phyloP scores from a whole-genome alignment of 2,113 vertebrate species.

The Nibea albiflora region DNA sequence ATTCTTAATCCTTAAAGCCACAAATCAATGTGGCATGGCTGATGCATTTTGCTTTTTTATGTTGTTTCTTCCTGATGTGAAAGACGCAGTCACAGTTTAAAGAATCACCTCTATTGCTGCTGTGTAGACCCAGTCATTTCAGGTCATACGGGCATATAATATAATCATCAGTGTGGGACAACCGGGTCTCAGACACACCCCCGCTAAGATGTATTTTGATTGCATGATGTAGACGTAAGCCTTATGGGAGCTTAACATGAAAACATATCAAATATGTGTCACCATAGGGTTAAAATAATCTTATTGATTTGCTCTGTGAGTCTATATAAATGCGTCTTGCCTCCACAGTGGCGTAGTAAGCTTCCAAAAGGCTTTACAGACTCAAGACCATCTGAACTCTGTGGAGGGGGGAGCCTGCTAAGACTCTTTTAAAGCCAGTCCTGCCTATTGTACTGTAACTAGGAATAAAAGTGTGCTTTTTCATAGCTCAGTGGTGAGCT shows the following conservation, averaged over 20 bases:
- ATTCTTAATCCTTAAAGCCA: slow-evolving; percentile 26
- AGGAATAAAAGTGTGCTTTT: slow-evolving; percentile 12
- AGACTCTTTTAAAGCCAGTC: slow-evolving; percentile 25
- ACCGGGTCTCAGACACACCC: slow-evolving; percentile 21
- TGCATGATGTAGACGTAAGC: slow-evolving; percentile 27
- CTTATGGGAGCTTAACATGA: slow-evolving; percentile 35
- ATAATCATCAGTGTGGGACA: slow-evolving; percentile 27
- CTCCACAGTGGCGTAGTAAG: slow-evolving; percentile 21
- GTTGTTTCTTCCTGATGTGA: not conserved
- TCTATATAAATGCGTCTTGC: slow-evolving; percentile 31
- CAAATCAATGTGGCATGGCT: slow-evolving; percentile 36
- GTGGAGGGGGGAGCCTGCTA: not conserved
- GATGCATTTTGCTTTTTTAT: not conserved
- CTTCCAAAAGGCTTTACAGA: slow-evolving; percentile 30
- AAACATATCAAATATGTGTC: slow-evolving; percentile 48
- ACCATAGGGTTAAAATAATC: slow-evolving; percentile 35
- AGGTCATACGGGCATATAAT: slow-evolving; percentile 23
- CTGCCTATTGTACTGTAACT: slow-evolving; percentile 17
- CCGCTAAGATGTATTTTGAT: slow-evolving; percentile 21
- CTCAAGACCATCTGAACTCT: slow-evolving; percentile 12
- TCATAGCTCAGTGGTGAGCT: not conserved
- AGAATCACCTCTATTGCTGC: not conserved
- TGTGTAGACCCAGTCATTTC: not conserved
- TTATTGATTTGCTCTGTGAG: slow-evolving; percentile 49
- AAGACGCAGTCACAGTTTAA: not conserved